Base-by-base conservation (phyloP, 1,140 invertebrate species). In the Diabrotica undecimpunctata region DNA sequence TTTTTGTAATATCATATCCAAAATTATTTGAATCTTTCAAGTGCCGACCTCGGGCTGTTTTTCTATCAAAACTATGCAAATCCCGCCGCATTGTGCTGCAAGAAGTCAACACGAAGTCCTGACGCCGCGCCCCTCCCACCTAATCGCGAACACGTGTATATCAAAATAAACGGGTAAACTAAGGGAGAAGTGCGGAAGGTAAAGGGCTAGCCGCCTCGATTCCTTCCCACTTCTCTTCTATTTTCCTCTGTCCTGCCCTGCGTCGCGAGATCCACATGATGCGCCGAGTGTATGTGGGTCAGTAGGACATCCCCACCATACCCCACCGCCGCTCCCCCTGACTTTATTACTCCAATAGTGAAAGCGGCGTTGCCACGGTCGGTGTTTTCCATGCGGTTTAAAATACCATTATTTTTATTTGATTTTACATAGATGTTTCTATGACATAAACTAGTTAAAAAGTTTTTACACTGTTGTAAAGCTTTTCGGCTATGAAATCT, bases 231-330 rank as follows among this genome's bases (percentile, higher is more conserved):
- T 8, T 11, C 53, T 12, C 54, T 12, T 25, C 12, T 12, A 11
- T n/a, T 12, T 52, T 12, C 39, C 12, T 12, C 10, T n/a, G 7
- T 46, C 13, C 12, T 36, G 12, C 9, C n/a, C 60, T 35, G 58
- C 68, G 56, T 35, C 58, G 51, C 54, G 64, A 8, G 8, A 46
- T 41, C 72, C 73, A 74, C 72, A 73, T 74, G 75, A 73, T 75
- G 75, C 72, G 74, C 72, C 66, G 66, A 36, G 53, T 79, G 74
- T 78, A 84, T 82, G 78, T 84, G 79, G 83, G 86, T 88, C 87
- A 88, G 85, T 88, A 83, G 87, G 87, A 81, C 83, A 83, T 79
- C 82, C 80, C 81, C 78, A 73, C 81, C 74, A 76, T 73, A 77
- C 77, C 79, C 79, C 79, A 78, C 81, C 78, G 73, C 78, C 77